Evolutionary conservation across 2,113 vertebrate genomes (phyloP).

Genomic region (Steatornis caripensis): DNA sequence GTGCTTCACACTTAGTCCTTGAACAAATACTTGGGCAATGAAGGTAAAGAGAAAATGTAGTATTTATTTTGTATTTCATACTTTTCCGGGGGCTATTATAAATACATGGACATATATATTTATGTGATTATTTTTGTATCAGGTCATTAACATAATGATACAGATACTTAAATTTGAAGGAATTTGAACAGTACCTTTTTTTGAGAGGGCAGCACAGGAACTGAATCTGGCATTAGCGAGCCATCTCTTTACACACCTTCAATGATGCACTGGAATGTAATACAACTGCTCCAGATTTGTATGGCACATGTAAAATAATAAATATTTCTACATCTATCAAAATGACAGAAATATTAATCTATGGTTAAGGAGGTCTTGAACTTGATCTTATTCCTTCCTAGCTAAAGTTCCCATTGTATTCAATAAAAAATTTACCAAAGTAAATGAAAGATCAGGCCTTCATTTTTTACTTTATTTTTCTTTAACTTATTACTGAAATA

Average conservation of each 20-base stretch:
- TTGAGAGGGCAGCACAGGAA: background rate
- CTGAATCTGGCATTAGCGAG: background rate
- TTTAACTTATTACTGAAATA: background rate
- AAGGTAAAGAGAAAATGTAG: background rate
- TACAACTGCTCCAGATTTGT: background rate
- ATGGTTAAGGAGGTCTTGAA: background rate
- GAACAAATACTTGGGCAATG: background rate
- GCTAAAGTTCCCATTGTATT: background rate
- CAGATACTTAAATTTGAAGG: background rate
- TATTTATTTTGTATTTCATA: background rate
- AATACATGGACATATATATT: background rate
- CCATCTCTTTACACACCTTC: background rate
- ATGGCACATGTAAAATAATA: background rate
- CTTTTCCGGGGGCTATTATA: background rate
- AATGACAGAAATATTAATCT: background rate
- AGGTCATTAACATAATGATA: background rate
- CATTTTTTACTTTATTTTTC: background rate
- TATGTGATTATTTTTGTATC: background rate
- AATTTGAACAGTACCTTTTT: background rate
- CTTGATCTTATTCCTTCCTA: background rate
- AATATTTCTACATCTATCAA: background rate
- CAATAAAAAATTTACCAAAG: background rate
- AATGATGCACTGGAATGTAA: background rate
- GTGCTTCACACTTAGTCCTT: background rate
- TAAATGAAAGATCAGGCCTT: background rate